Evolutionary conservation across 1,140 invertebrate genomes (phyloP).

Genomic region (Drosophila biarmipes): DNA sequence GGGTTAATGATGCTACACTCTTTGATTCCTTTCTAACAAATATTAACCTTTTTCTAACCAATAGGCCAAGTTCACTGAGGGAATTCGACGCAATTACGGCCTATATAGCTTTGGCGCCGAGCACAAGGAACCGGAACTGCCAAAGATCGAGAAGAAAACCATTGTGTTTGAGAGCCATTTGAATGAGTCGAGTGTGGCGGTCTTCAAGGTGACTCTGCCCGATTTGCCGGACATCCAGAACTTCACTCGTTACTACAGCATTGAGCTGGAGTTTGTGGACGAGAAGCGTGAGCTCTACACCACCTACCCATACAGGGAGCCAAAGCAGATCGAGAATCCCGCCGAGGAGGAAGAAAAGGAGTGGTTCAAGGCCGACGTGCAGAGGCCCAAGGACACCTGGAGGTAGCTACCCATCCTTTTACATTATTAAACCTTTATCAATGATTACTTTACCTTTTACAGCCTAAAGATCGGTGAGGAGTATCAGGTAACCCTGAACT

Average conservation of each 20-base stretch:
- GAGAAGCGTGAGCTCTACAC: slow-evolving; percentile 64
- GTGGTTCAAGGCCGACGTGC: slow-evolving; percentile 56
- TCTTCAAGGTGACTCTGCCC: slow-evolving; percentile 59
- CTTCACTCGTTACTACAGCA: slow-evolving; percentile 62
- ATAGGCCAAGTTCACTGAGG: slow-evolving; percentile 86
- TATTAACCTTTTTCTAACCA: not conserved
- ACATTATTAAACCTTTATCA: not conserved
- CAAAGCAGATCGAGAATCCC: slow-evolving; percentile 56
- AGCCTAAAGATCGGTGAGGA: slow-evolving; percentile 89
- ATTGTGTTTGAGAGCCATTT: slow-evolving; percentile 61
- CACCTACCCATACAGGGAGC: slow-evolving; percentile 73
- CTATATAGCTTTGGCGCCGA: slow-evolving; percentile 37
- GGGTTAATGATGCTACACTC: slow-evolving; percentile 62
- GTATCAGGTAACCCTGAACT: slow-evolving; percentile 91
- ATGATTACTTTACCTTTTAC: not conserved
- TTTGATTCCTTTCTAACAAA: not conserved
- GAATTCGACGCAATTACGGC: slow-evolving; percentile 73
- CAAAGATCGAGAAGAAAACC: slow-evolving; percentile 47
- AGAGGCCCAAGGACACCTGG: slow-evolving; percentile 56
- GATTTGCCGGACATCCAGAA: slow-evolving; percentile 72
- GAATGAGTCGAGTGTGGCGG: slow-evolving; percentile 65
- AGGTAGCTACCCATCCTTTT: slow-evolving; percentile 24
- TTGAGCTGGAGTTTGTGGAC: slow-evolving; percentile 55
- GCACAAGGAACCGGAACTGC: slow-evolving; percentile 31
- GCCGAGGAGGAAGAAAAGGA: slow-evolving; percentile 51